These are phyloP conservation scores for Chymomyza amoena DNA, from an alignment of 2,888 invertebrate species.

Conservation along the genomic window DNA sequence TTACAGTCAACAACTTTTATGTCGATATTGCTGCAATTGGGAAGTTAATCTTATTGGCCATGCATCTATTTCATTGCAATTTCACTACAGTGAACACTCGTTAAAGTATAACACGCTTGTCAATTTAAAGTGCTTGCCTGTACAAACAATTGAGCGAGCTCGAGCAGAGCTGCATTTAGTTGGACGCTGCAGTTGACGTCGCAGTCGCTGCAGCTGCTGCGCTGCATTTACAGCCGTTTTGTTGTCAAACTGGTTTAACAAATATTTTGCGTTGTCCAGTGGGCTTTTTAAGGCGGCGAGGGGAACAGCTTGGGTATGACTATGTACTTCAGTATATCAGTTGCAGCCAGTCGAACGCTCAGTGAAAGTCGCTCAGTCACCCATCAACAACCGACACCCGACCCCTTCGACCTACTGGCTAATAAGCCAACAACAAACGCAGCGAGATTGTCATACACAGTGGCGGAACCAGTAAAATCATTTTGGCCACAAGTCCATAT, in stretches of 20 bases:
- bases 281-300: conserved; percentile 8
- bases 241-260: conserved; percentile 72
- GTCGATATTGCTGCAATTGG: conserved; percentile 47
- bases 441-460: neutral
- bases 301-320: neutral
- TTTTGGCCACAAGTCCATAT: too few species aligned
- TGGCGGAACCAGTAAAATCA: too few species aligned
- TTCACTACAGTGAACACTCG: conserved; percentile 36
- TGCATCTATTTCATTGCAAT: conserved; percentile 62
- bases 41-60: conserved; percentile 56
- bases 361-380: conserved; percentile 57
- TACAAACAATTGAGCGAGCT: neutral
- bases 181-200: neutral
- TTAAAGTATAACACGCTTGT: conserved; percentile 49
- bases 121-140: conserved; percentile 47
- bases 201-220: conserved; percentile 46
- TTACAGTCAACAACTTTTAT: conserved; percentile 58
- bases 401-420: neutral
- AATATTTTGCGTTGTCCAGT: conserved; percentile 69
- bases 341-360: conserved; percentile 62
- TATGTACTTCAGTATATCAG: conserved; percentile 13
- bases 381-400: neutral
- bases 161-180: conserved; percentile 53
- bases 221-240: conserved; percentile 63
- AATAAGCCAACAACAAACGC: neutral